Conservation (phyloP, 2,113 vertebrate genomes). For the Meleagris gallopavo region DNA sequence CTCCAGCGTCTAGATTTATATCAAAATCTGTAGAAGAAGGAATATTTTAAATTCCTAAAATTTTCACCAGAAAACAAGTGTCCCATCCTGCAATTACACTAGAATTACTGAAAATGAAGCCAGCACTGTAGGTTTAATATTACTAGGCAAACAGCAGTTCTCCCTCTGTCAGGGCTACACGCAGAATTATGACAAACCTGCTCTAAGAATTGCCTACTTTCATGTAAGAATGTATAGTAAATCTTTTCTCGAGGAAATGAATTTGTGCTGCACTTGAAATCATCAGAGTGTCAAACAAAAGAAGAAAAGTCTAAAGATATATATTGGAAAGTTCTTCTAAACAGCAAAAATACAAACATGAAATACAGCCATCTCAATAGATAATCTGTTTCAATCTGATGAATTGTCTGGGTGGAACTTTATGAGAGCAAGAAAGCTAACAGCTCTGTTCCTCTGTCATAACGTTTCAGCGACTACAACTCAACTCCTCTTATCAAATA, state of each 20-base stretch:
- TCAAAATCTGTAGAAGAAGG: background rate
- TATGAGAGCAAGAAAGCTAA: background rate
- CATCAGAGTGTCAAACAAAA: background rate
- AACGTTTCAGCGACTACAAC: background rate
- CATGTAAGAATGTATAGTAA: slow-evolving; percentile 20
- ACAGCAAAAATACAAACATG: background rate
- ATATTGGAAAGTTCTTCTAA: background rate
- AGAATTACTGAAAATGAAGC: background rate
- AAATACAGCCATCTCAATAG: background rate
- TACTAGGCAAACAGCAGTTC: background rate
- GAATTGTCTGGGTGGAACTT: background rate
- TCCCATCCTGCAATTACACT: background rate
- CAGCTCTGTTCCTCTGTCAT: background rate
- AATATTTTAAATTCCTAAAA: slow-evolving; percentile 9
- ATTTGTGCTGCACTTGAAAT: background rate
- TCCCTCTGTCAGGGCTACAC: background rate
- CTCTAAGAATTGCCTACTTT: slow-evolving; percentile 15
- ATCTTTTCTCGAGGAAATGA: background rate
- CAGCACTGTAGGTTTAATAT: background rate
- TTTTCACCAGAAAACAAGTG: background rate
- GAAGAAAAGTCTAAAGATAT: background rate
- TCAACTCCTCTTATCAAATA: background rate
- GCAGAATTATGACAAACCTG: slow-evolving; percentile 24
- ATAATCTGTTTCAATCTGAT: background rate
- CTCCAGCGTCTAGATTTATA: background rate